phyloP scores from a whole-genome alignment of 1,140 invertebrate species.

The Monomorium pharaonis region DNA sequence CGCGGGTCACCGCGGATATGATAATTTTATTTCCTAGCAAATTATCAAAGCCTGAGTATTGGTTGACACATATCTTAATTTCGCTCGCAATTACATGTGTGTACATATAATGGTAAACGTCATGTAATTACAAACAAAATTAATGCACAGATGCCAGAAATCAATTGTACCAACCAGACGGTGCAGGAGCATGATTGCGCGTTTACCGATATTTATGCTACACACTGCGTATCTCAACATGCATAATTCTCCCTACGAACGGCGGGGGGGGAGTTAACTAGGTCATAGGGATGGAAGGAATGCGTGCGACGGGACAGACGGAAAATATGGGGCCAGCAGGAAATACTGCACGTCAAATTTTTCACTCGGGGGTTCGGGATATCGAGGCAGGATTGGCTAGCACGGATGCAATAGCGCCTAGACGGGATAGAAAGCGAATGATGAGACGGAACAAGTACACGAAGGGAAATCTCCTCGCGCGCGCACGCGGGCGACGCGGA shows the following conservation, averaged over 20 bases:
- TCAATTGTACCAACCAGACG: slow-evolving; percentile 32
- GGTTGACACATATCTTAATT: neutral
- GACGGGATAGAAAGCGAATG: slow-evolving; percentile 33
- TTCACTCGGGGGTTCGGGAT: slow-evolving; percentile 15
- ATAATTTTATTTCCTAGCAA: slow-evolving; percentile 3
- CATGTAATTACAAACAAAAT: neutral
- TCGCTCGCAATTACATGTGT: neutral
- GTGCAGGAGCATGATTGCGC: slow-evolving; percentile 20
- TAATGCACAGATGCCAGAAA: neutral
- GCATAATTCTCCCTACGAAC: slow-evolving; percentile 49
- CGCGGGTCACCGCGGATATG: neutral
- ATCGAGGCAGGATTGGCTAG: slow-evolving; percentile 31
- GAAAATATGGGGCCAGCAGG: slow-evolving; percentile 31
- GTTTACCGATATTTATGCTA: slow-evolving; percentile 50
- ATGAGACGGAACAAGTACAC: slow-evolving; percentile 38
- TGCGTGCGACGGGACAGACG: slow-evolving; percentile 36
- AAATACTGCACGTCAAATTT: slow-evolving; percentile 45
- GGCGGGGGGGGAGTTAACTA: slow-evolving; percentile 8
- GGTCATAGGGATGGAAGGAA: slow-evolving; percentile 28
- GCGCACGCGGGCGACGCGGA: neutral
- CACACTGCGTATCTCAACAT: slow-evolving; percentile 24
- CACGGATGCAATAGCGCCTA: slow-evolving; percentile 22
- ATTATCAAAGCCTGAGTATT: neutral
- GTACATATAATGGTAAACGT: neutral
- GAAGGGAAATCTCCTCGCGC: slow-evolving; percentile 17